A percentile compares a stretch with the other conserved stretches of the same genome.
These are phyloP conservation scores for Argya squamiceps DNA, from an alignment of 2,797 vertebrate species.

Conservation along the genomic window DNA sequence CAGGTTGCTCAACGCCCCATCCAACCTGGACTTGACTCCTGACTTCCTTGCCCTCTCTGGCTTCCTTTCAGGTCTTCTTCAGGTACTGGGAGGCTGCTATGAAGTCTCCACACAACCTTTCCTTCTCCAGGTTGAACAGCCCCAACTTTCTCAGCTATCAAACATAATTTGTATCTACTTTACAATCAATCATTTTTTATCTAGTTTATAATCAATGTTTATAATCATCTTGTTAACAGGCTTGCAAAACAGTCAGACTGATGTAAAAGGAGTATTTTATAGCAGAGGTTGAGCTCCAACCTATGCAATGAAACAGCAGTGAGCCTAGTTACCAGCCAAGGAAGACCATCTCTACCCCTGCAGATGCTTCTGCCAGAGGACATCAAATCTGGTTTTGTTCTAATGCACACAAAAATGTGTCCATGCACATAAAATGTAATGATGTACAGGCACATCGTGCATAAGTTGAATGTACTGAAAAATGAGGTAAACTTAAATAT, in stretches of 20 bases:
- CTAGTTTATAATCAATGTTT: not conserved
- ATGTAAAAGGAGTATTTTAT: not conserved
- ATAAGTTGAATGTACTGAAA: not conserved
- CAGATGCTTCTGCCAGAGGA: not conserved
- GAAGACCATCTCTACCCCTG: not conserved
- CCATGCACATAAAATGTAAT: not conserved
- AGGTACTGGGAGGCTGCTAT: not conserved
- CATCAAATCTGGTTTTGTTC: not conserved
- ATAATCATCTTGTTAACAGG: not conserved
- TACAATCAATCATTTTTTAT: not conserved
- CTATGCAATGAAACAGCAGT: not conserved
- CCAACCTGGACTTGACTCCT: too few relatives aligned
- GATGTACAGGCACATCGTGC: rapidly evolving
- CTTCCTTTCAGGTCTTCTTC: not conserved
- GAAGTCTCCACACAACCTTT: not conserved
- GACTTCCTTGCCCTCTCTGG: not conserved
- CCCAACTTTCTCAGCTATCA: not conserved
- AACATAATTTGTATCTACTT: not conserved
- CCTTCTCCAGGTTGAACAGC: not conserved
- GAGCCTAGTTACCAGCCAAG: not conserved
- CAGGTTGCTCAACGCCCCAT: not conserved
- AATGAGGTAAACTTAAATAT: not conserved
- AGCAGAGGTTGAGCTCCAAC: not conserved
- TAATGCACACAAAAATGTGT: not conserved
- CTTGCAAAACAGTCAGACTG: not conserved